Percentiles rank a stretch among this genome's conserved stretches.
Conservation (phyloP, 37 sponge, comb jelly and placozoan species). For the Theonella swinhoei region DNA sequence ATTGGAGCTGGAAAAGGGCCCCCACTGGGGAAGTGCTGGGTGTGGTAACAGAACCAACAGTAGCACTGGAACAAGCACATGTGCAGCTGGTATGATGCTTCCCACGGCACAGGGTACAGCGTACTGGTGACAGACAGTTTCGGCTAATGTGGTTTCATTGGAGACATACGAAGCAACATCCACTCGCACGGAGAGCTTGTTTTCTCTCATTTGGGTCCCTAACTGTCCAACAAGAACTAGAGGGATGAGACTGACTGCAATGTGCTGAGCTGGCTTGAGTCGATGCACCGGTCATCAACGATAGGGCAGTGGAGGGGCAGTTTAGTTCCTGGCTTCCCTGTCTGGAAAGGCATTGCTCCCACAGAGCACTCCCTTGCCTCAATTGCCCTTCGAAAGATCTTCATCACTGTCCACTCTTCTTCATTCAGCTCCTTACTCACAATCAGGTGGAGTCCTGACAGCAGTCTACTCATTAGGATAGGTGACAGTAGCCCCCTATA, state of each 20-base stretch:
- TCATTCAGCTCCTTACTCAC: conserved; percentile 26
- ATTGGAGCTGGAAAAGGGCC: too few species aligned
- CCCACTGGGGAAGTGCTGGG: too few species aligned
- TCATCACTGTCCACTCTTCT: conserved; percentile 24
- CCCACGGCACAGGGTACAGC: conserved; percentile 3
- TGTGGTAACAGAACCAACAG: too few species aligned
- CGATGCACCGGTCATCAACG: not conserved
- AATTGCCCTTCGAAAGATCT: not conserved
- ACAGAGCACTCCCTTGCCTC: too few species aligned
- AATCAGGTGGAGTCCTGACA: not conserved
- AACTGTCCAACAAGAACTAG: not conserved
- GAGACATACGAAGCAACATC: conserved; percentile 37
- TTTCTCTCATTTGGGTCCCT: not conserved
- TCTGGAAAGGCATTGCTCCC: too few species aligned
- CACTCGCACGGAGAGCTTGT: not conserved
- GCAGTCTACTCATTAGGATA: conserved; percentile 12
- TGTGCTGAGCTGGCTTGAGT: not conserved
- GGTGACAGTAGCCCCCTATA: conserved; percentile 42
- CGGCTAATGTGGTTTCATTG: conserved; percentile 8
- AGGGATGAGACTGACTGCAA: too few species aligned
- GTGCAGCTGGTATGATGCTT: conserved; percentile 44
- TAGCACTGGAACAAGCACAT: too few species aligned
- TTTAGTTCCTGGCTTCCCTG: too few species aligned
- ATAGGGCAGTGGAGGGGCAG: conserved; percentile 12
- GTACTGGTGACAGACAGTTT: conserved; percentile 16